Evolutionary conservation across 2,888 invertebrate species (phyloP).

Genomic region (Rapana venosa): DNA sequence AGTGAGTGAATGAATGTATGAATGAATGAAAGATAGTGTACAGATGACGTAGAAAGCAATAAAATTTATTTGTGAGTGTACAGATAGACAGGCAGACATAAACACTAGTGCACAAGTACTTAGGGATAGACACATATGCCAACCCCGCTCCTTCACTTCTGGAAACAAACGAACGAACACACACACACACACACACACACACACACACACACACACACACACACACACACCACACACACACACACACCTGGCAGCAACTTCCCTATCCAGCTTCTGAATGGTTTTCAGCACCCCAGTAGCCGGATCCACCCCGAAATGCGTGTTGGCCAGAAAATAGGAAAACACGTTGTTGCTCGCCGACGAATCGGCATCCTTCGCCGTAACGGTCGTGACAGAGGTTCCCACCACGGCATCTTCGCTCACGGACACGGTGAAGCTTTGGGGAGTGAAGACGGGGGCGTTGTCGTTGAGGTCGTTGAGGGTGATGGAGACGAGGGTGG

Average conservation of each 20-base stretch:
- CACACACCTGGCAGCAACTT: slow-evolving; percentile 54
- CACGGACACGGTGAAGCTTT: slow-evolving; percentile 53
- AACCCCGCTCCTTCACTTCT: not conserved
- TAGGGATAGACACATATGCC: not conserved
- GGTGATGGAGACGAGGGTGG: slow-evolving; percentile 56
- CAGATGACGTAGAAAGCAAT: no score
- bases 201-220: slow-evolving; percentile 1
- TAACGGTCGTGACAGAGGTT: slow-evolving; percentile 56
- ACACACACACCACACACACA: slow-evolving; percentile 1
- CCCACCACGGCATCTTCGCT: slow-evolving; percentile 59
- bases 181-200: not conserved
- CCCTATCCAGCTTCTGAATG: slow-evolving; percentile 62
- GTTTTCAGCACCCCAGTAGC: slow-evolving; percentile 61
- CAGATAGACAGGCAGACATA: no score
- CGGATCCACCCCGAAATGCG: slow-evolving; percentile 57
- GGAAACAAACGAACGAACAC: not conserved
- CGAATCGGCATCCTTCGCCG: slow-evolving; percentile 65
- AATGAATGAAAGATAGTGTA: no score
- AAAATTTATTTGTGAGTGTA: no score
- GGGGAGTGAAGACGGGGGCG: slow-evolving; percentile 60
- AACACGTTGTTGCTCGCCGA: slow-evolving; percentile 63
- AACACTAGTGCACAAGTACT: no score
- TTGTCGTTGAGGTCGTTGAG: slow-evolving; percentile 71
- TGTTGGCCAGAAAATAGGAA: slow-evolving; percentile 49
- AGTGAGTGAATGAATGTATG: no score